Base-by-base conservation (phyloP, 1,140 invertebrate genomes). In the Chrysopa pallens region DNA sequence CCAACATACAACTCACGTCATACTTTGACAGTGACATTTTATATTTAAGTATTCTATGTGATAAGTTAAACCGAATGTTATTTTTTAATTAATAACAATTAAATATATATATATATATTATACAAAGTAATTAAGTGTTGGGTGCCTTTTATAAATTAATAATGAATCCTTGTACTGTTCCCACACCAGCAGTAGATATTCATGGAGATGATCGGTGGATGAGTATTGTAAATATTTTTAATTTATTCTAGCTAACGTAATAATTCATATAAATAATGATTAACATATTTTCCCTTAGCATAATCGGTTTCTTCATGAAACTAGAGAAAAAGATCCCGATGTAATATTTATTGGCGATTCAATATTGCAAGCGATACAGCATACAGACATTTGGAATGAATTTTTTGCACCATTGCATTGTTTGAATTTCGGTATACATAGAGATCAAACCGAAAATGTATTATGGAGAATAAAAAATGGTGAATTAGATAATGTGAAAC, bases 291-390 rank as follows among this genome's bases (percentile, higher is more conserved):
- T 44, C 48, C 69, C 75, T 44, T 60, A 87, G 84, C 87, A 91
- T 60, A 75, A 82, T 46, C 68, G 80, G 43, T 90, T 88, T 60
- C 60, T 89, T 31, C 68, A 68, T 29, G 82, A 90, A 61, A 78
- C 80, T 8, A 76, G 79, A 57, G 83, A 84, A 50, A 81, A 81
- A 61, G 86, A 92, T 64, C 84, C 84, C 29, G 87, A 92, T 56
- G 83, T 93, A n/a, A 69, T 92, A 42, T 86, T 91, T 54, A 73
- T 92, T 37, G 88, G 88, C 6, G 88, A 92, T 64, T 89, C 84
- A 36, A 72, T 89, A 40, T 68, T 91, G 44, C 74, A 80, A 60
- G 75, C 80, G 29, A 61, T 91, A 49, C 73, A 76, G 54, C 76
- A 81, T 52, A 79, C 79, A 29, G 76, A 84, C 65, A 70, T 86